Base-by-base conservation (phyloP, 2,113 vertebrate species). In the Lophius piscatorius region DNA sequence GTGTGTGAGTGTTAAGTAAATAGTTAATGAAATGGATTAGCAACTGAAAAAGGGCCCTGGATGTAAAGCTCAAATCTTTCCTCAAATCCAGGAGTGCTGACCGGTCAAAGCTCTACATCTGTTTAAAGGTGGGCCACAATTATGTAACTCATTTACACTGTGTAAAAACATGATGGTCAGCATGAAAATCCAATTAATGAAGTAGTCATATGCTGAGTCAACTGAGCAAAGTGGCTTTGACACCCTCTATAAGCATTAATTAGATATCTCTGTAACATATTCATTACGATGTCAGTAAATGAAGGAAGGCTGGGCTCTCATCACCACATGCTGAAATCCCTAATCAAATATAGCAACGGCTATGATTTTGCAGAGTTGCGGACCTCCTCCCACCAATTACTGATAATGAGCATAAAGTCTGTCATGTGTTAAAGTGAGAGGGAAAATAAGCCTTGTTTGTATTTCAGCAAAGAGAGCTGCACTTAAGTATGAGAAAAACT, bases 221-320 rank as follows among this genome's bases (percentile, higher is more conserved):
- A 26, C 42, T 58, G 20, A 63, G 52, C 50, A 63, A 70, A 66
- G 69, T 48, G 35, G 52, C 44, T 50, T 48, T 63, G 68, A 65
- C 59, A 70, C 16, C 56, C 41, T 62, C 40, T 49, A 62, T 61
- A 49, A 50, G 55, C 60, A 61, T 46, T 70, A 57, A 76, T 73
- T 70, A 76, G 39, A 54, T 48, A 36, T 54, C 47, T 73, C 47
- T 67, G 48, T 59, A 70, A 70, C 68, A 70, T 74, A 65, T 70
- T 79, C 61, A 70, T 74, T 70, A 70, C 70, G 56, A 66, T 12
- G n/a, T 18, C 44, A 57, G 26, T 63, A 40, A 68, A 60, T 63
- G 41, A 59, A 39, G 50, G 46, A 20, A 35, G 18, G 35, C 31
- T 29, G 38, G 16, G 40, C 21, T 38, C 26, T 44, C 41, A 22